Base-by-base conservation (phyloP, 2,888 invertebrate species). In the Leucophenga maculata region DNA sequence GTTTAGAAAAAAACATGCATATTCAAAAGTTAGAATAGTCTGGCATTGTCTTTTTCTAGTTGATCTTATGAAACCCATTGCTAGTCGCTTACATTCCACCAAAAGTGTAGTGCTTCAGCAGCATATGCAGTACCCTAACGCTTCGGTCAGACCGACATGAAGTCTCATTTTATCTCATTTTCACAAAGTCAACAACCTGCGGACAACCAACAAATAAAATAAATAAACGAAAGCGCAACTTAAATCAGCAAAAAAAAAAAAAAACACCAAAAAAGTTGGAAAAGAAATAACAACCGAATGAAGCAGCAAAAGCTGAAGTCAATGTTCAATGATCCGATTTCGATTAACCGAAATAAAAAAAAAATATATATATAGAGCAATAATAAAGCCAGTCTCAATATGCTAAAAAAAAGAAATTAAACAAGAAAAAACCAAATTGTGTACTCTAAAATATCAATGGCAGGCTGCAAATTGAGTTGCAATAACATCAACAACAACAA, bases 271-370 rank as follows among this genome's bases (percentile, higher is more conserved):
- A 62, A 62, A 65, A 16, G 26, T 16, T 3, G 16, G 32, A 54
- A 55, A 65, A 46, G 6, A 31, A 48, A 60, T n/a, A 44, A 57
- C 57, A 57, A 22, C 67, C 11, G n/a, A 46, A 46, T 57, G 16
- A 1, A 57, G 39, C 16, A 52, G 22, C 72, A 72, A 69, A 50
- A 64, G 69, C 46, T 54, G 14, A 75, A 76, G 76, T 54, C 79
- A 76, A 65, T 65, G 80, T 84, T 75, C 85, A 81, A 75, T 81
- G 85, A 82, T 81, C 80, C 72, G 75, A 65, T 68, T 75, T 79
- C 83, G 82, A 73, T 73, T 69, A 68, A 20, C 18, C 59, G 60
- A 20, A 59, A 65, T 6, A 39, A 39, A 31, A 65, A 3, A 16
- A 32, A 50, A 14, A 55, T 6, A 11, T 20, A 26, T 55, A 55